phyloP scores from a whole-genome alignment of 2,113 vertebrate species.

The Girardinichthys multiradiatus region DNA sequence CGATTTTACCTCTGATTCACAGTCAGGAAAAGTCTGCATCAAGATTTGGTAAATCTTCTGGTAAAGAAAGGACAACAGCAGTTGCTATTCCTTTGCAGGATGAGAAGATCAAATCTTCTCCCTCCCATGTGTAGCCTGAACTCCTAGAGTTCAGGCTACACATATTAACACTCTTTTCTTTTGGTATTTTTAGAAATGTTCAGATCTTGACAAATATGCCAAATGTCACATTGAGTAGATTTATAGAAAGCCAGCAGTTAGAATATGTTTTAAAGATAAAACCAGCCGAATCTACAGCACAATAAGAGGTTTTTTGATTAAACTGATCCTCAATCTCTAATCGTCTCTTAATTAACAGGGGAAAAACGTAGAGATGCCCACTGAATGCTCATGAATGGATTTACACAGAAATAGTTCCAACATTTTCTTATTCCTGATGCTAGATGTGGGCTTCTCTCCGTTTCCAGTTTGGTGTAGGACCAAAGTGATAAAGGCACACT shows the following conservation, averaged over 20 bases:
- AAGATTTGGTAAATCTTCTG: no score
- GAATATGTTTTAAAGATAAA: background rate
- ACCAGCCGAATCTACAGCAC: background rate
- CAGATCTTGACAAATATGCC: background rate
- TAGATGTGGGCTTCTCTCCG: slow-evolving; percentile 32
- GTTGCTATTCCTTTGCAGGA: background rate
- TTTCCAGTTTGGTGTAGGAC: slow-evolving; percentile 55
- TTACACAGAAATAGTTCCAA: background rate
- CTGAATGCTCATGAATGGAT: slow-evolving; percentile 6
- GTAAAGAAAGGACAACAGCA: background rate
- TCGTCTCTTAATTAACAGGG: background rate
- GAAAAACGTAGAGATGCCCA: background rate
- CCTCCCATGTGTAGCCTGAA: no score
- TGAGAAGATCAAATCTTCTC: background rate
- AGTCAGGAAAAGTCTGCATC: no score
- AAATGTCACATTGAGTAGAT: no score
- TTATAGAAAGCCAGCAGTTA: no score
- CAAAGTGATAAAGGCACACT: slow-evolving; percentile 70
- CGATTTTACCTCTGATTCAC: no score
- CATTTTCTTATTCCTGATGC: slow-evolving; percentile 5
- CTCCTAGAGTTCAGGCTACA: no score
- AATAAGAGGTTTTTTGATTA: background rate
- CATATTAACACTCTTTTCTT: no score
- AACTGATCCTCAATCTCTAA: background rate
- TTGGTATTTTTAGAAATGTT: background rate